A percentile compares a stretch with the other conserved stretches of the same genome.
Evolutionary conservation across 1,140 invertebrate genomes (phyloP).

Genomic region (Drosophila nikananu): DNA sequence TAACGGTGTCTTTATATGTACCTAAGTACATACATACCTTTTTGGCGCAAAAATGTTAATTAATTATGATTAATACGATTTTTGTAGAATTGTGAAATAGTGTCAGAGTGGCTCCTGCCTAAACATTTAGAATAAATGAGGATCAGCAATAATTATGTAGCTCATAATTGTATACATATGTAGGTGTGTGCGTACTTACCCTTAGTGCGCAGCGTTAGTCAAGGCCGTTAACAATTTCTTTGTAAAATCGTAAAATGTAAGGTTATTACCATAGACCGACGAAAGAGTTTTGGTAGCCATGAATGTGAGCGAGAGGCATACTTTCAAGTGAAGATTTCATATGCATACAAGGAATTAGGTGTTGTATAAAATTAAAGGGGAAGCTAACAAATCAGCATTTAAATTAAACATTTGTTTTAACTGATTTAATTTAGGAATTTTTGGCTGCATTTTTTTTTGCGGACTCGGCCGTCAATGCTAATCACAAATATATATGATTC

Average conservation of each 20-base stretch:
- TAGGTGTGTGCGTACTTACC: too few relatives aligned
- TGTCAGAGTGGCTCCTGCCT: neutral
- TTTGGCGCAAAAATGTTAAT: neutral
- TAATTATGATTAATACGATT: neutral
- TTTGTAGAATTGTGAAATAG: neutral
- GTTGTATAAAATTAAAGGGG: neutral
- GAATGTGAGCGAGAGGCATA: conserved; percentile 4
- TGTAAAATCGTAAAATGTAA: conserved; percentile 5
- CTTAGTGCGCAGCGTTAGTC: neutral
- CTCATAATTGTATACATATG: neutral
- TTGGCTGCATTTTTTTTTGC: too few relatives aligned
- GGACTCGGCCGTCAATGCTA: too few relatives aligned
- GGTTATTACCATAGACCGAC: neutral
- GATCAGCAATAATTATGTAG: neutral
- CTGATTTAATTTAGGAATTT: too few relatives aligned
- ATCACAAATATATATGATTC: too few relatives aligned
- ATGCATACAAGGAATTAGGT: neutral
- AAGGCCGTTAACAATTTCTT: conserved; percentile 11
- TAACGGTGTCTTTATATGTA: neutral
- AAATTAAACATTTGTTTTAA: too few relatives aligned
- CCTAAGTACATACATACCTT: neutral
- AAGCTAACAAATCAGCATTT: neutral
- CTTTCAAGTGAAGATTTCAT: neutral
- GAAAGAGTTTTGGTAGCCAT: neutral
- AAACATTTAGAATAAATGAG: neutral